Evolutionary conservation across 2,797 vertebrate genomes (phyloP), one percentile per base, ranked within the genome.

Genomic region (Rhinichthys osculus): DNA sequence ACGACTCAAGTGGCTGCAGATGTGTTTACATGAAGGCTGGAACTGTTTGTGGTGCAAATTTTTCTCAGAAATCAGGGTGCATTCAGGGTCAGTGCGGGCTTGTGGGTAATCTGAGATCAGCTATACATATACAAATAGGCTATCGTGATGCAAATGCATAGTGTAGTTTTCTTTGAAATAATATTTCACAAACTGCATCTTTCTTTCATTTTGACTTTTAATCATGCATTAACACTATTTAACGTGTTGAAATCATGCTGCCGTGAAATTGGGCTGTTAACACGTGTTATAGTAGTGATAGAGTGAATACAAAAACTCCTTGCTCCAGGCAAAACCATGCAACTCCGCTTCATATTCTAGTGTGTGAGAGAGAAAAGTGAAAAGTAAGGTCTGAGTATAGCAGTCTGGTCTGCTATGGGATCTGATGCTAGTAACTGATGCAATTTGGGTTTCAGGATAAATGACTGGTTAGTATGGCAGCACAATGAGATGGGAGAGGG

Each of bases 1-100:
- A 42, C 50, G 2, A 84, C 50, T 87, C 54, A 62, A 67, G 54
- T 62, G 82, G 44, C 62, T 85, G 78, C 86, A 85, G 86, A 87
- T 84, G 86, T 81, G 78, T 81, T 87, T 76, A 87, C 47, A 84
- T 80, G 81, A 87, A 80, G 59, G 27, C 64, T 77, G 78, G 30
- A 73, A 83, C 59, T 67, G 69, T 87, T 84, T 87, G 86, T 74
- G 71, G 42, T 87, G 70, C 47, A 35, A 76, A 84, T 76, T 72
- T 67, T 47, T 44, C 27, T 47, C 35, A 59, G 4, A 66, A 50
- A 85, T 59, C 10, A 70, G 59, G 62, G 44, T 69, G 54, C n/a
- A 40, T 77, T 77, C 38, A 80, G 27, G 27, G 64, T 69, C 27
- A 70, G 13, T 5, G 21, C 1, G 7, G 44, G 42, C 44, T 16